Evolutionary conservation across 2,797 vertebrate genomes (phyloP), one percentile per base, ranked within the genome.

Genomic region (Spondyliosoma cantharus): DNA sequence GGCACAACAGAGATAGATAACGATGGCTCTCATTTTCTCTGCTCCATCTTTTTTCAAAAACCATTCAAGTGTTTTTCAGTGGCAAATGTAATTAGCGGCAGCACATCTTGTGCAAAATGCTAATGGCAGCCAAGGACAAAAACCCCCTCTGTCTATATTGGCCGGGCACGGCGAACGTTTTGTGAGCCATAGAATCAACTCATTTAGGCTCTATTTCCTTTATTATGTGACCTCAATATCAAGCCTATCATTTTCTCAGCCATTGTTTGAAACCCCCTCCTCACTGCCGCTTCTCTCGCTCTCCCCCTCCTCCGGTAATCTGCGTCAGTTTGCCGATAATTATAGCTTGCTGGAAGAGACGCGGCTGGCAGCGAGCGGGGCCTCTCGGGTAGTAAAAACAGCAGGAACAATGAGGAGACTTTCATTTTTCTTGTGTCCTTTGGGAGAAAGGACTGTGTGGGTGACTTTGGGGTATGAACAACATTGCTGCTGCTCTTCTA

Each of bases 311-410:
- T 87, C 79, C 90, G 27, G 86, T 90, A 86, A 91, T 91, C 89
- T 89, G 87, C 80, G 16, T 85, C 83, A 67, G 81, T 87, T 89
- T 74, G 81, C 73, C 78, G 88, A 87, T 91, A 90, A 94, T 93
- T 91, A 92, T 74, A 91, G 90, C 74, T 81, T 89, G 66, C 88
- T 92, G 90, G 90, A 89, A 88, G 89, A 74, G 81, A 89, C 71
- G 83, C 77, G 85, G 85, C 87, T 69, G 83, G 77, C 84, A 67
- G 49, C 20, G 65, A 86, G 69, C 29, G 22, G 70, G 76, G 80
- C 64, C 80, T 84, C 77, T 71, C 16, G 74, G 84, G 58, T 50
- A 70, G 74, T 72, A 77, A 68, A 76, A 60, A 73, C 42, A 71
- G 56, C 64, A 82, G 76, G 32, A 78, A 17, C 85, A 86, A 15